phyloP scores from a whole-genome alignment of 1,140 invertebrate genomes.

The Diachasmimorpha longicaudata region DNA sequence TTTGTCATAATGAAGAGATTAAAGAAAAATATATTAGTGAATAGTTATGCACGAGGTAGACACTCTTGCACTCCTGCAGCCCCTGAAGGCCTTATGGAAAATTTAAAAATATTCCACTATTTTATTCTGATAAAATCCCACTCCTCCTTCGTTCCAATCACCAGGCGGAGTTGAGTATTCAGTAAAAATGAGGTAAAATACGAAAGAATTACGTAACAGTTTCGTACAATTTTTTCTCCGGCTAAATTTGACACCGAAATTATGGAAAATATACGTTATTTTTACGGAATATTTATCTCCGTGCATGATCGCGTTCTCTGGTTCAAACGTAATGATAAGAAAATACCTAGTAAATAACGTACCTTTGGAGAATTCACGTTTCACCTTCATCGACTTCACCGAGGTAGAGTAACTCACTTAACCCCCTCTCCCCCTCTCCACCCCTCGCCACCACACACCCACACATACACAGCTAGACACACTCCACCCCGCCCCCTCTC shows the following conservation, averaged over 20 bases:
- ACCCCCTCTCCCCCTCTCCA: background rate
- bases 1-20: constrained; percentile 17
- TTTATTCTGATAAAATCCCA: background rate
- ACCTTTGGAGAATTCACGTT: too few species aligned
- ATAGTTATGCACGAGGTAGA: background rate
- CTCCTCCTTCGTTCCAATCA: background rate
- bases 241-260: too few species aligned
- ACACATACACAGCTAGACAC: too few species aligned
- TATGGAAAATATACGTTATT: too few species aligned
- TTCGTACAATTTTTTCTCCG: too few species aligned
- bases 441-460: background rate
- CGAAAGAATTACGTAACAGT: too few species aligned
- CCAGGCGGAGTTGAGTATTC: too few species aligned
- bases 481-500: background rate
- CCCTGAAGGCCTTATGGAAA: background rate
- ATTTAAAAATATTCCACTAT: background rate
- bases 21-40: background rate
- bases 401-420: background rate
- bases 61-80: background rate
- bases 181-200: too few species aligned
- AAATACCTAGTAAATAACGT: too few species aligned
- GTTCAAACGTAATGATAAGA: too few species aligned
- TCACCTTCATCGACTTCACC: background rate
- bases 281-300: too few species aligned
- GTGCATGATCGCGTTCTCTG: too few species aligned